Evolutionary conservation across 2,888 invertebrate genomes (phyloP).

Genomic region (Deroplatys truncata): DNA sequence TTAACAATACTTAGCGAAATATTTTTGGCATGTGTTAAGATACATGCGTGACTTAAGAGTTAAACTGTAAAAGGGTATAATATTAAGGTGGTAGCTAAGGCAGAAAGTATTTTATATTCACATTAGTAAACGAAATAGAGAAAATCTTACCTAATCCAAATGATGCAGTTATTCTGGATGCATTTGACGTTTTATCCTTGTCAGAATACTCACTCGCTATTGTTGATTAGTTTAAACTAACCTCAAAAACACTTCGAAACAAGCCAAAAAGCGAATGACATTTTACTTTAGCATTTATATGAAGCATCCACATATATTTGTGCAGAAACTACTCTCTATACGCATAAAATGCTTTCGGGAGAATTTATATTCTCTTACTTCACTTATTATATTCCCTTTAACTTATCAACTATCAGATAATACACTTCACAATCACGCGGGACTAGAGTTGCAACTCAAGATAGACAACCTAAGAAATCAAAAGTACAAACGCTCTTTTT

Average conservation of each 20-base stretch:
- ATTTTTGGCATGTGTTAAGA: no score
- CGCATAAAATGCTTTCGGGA: neutral
- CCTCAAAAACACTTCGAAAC: neutral
- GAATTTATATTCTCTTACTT: neutral
- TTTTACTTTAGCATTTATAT: neutral
- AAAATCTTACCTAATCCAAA: no score
- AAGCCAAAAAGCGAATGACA: neutral
- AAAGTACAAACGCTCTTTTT: neutral
- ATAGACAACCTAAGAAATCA: neutral
- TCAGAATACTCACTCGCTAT: neutral
- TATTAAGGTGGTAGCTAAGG: no score
- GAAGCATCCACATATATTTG: no score
- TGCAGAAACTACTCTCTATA: neutral
- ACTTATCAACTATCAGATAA: neutral
- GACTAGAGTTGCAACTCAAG: neutral
- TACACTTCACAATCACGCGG: neutral
- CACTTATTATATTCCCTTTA: no score
- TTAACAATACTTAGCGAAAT: no score
- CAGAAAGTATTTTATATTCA: no score
- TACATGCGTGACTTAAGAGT: no score
- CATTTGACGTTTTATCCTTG: neutral
- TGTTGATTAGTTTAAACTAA: neutral
- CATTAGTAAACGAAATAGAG: no score
- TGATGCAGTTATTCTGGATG: neutral
- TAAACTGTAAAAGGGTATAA: no score